Percentiles rank a stretch among this genome's conserved stretches.
Evolutionary conservation across 2,113 vertebrate genomes (phyloP).

Genomic region (Microtus pennsylvanicus): DNA sequence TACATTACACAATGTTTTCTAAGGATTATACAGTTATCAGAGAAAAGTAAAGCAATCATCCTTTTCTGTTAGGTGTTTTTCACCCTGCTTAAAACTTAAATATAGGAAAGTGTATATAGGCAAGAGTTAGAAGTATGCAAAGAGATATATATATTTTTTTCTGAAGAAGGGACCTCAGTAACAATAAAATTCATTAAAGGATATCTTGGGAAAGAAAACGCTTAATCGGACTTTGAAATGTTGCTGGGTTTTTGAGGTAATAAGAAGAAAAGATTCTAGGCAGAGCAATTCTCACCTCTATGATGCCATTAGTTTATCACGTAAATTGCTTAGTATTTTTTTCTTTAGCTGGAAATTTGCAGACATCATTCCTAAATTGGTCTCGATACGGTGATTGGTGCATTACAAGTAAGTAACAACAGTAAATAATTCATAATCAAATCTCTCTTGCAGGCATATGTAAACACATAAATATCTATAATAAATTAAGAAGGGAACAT

Average conservation of each 20-base stretch:
- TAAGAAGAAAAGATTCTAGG: slow-evolving; percentile 1
- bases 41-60: background rate
- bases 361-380: slow-evolving; percentile 80
- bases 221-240: background rate
- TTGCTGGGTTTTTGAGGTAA: slow-evolving; percentile 9
- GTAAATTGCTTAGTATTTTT: slow-evolving; percentile 68
- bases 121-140: background rate
- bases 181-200: background rate
- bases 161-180: background rate
- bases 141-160: background rate
- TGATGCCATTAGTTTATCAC: slow-evolving; percentile 68
- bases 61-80: background rate
- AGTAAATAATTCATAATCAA: slow-evolving; percentile 85
- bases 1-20: background rate
- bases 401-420: slow-evolving; percentile 80
- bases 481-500: slow-evolving; percentile 80
- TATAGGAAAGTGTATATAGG: background rate
- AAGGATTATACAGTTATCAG: background rate
- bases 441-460: slow-evolving; percentile 79
- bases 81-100: background rate
- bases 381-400: slow-evolving; percentile 77
- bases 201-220: background rate
- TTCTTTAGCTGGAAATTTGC: slow-evolving; percentile 75
- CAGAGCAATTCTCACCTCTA: slow-evolving; percentile 23
- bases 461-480: slow-evolving; percentile 83